A percentile compares a stretch with the other conserved stretches of the same genome.
phyloP scores from a whole-genome alignment of 2,113 vertebrate species.

The Reinhardtius hippoglossoides region DNA sequence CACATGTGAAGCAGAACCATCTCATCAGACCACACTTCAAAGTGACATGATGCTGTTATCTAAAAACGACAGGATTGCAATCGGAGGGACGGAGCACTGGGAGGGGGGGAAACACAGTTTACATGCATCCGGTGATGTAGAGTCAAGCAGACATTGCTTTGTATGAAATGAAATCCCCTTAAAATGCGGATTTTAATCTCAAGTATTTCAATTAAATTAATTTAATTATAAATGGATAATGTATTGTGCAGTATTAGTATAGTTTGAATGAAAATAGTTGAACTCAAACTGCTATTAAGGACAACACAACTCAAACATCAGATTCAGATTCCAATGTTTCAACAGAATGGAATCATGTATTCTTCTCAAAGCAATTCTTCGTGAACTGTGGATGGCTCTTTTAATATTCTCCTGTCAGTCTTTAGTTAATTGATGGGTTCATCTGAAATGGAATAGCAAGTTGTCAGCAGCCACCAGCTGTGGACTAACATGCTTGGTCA shows the following conservation, averaged over 20 bases:
- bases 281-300: not conserved
- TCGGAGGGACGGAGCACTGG: not conserved
- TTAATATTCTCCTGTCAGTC: not conserved
- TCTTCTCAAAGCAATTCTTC: not conserved
- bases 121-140: too few relatives aligned
- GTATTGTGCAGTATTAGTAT: too few relatives aligned
- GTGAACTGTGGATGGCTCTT: not conserved
- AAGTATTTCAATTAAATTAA: not conserved
- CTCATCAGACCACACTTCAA: too few relatives aligned
- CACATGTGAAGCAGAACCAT: not conserved
- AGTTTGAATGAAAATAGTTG: too few relatives aligned
- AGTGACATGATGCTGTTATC: too few relatives aligned
- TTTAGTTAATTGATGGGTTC: conserved; percentile 45
- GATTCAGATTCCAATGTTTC: not conserved
- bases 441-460: conserved; percentile 36
- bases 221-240: not conserved
- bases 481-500: conserved; percentile 46
- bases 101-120: too few relatives aligned
- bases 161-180: not conserved
- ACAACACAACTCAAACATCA: not conserved
- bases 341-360: conserved; percentile 1
- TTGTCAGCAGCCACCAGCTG: conserved; percentile 49
- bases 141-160: not conserved
- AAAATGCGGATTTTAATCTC: not conserved
- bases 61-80: too few relatives aligned